Conservation (phyloP, 1,140 invertebrate species). For the Brachionus sp. region DNA sequence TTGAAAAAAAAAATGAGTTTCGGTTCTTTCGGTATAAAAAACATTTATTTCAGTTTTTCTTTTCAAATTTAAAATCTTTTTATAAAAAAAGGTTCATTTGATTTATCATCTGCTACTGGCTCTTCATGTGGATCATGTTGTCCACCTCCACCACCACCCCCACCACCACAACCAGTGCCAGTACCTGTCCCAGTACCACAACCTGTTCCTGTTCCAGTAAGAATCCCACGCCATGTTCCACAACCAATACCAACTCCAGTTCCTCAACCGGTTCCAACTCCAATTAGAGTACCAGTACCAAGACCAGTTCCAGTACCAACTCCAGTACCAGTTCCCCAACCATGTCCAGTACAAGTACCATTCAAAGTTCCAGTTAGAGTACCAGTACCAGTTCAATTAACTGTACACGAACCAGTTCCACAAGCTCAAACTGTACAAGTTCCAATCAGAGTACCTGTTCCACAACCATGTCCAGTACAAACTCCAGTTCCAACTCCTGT, state of each 20-base stretch:
- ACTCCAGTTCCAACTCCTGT: not conserved
- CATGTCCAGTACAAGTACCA: not conserved
- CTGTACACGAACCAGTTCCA: not conserved
- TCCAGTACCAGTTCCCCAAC: not conserved
- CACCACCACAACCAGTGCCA: not conserved
- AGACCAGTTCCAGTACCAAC: not conserved
- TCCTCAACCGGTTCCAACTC: not conserved
- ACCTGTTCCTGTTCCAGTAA: not conserved
- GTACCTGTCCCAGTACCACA: not conserved
- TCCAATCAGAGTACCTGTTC: not conserved
- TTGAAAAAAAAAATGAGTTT: not conserved
- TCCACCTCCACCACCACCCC: not conserved
- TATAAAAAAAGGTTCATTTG: not conserved
- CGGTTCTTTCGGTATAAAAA: not conserved
- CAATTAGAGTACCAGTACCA: not conserved
- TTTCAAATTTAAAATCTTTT: not conserved
- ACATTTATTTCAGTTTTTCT: not conserved
- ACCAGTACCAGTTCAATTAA: not conserved
- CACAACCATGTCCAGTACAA: not conserved
- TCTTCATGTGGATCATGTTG: not conserved
- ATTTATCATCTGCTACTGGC: not conserved
- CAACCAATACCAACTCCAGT: slow-evolving; percentile 11
- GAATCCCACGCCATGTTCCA: not conserved
- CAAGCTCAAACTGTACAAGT: not conserved
- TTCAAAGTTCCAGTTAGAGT: not conserved